Evolutionary conservation across 64 coral and sea anemone genomes (phyloP), one percentile per base, ranked within the genome.

Genomic region (Porites lutea): DNA sequence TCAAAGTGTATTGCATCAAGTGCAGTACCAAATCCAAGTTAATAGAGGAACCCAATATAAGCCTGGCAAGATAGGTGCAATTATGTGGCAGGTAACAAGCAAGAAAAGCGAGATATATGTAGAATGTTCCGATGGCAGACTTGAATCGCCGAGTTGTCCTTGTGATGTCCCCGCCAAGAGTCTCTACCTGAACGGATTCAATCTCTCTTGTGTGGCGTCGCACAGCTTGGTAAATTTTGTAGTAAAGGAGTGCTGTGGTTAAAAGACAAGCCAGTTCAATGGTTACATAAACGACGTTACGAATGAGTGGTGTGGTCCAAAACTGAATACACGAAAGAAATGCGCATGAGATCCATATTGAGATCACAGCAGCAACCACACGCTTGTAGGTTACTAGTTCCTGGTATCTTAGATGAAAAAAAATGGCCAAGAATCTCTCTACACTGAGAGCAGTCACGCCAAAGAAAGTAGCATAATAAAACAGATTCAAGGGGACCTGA

Each of bases 341-440:
- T 37, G 27, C 27, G 1, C 27, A 37, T 37, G 27, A 37, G 27
- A 76, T 5, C 73, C 73, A 76, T 76, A 52, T 51, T 76, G 16
- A 76, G 73, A 51, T 52, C 16, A 52, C 43, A 2, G 48, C 6
- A 74, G 71, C 71, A 74, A 51, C 46, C 7, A 48, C 73, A 76
- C 73, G 73, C 46, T 50, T n/a, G 15, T 5, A 7, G 51, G 48
- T 76, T 16, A 76, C 73, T 50, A 76, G 73, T 76, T 76, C 73
- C 45, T 50, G 73, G 48, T 76, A 76, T 52, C 48, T 76, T 11
- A 76, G 48, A 76, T 76, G 73, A 19, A 51, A 18, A 76, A 50
- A 48, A 76, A 76, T 51, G 9, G 73, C 73, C 15, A 76, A 51
- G 48, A 76, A 76, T 18, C 73, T 76, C 16, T 76, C 73, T n/a